Conservation (phyloP, 2,797 vertebrate species). For the Geotrypetes seraphini region DNA sequence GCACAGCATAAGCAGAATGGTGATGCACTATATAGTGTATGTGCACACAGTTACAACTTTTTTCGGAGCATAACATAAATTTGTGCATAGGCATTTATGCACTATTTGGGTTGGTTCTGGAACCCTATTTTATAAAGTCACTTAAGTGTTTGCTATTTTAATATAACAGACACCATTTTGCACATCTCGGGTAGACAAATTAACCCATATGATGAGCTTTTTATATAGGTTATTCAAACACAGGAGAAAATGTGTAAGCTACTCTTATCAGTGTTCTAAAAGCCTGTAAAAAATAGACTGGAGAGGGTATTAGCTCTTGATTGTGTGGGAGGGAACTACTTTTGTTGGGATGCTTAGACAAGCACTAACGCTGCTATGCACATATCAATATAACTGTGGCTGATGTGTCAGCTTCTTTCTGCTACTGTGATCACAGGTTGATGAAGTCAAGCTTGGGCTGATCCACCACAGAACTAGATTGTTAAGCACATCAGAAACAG, state of each 20-base stretch:
- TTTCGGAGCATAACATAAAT: too few species aligned
- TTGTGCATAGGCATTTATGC: too few species aligned
- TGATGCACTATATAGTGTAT: too few species aligned
- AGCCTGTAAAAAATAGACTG: conserved; percentile 11
- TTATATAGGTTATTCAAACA: conserved; percentile 5
- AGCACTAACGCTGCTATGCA: conserved; percentile 19
- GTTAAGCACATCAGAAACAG: neutral
- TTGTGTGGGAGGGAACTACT: conserved; percentile 21
- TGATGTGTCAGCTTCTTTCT: conserved; percentile 7
- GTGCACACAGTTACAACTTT: too few species aligned
- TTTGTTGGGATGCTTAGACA: conserved; percentile 8
- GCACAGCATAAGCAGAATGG: too few species aligned
- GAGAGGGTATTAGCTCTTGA: conserved; percentile 9
- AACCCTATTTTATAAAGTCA: too few species aligned
- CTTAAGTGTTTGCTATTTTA: too few species aligned
- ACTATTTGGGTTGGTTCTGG: too few species aligned
- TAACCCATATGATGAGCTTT: neutral
- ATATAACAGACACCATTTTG: too few species aligned
- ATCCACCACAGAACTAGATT: neutral
- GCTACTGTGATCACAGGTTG: neutral
- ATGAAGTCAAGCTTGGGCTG: neutral
- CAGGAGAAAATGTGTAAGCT: neutral
- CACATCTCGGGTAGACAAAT: too few species aligned
- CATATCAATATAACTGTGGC: conserved; percentile 10
- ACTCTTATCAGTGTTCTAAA: conserved; percentile 5